A percentile compares a stretch with the other conserved stretches of the same genome.
Evolutionary conservation across 1,140 invertebrate genomes (phyloP).

Genomic region (Eupristina koningsbergeri): DNA sequence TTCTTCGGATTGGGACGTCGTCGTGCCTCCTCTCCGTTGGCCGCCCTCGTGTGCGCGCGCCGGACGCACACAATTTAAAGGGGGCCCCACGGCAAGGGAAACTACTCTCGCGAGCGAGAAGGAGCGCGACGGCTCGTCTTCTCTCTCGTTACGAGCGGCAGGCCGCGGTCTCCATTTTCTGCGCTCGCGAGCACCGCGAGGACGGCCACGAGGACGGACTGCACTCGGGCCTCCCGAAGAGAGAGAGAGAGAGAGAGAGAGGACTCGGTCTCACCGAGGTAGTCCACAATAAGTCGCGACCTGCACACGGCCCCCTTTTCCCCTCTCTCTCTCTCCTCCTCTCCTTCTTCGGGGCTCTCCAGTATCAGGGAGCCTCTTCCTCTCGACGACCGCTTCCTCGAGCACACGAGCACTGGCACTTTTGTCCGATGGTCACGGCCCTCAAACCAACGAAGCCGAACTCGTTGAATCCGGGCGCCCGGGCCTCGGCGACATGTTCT

Average conservation of each 20-base stretch:
- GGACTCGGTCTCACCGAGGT: conserved; percentile 55
- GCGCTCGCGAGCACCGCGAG: not conserved
- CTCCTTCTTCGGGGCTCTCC: conserved; percentile 17
- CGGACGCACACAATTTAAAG: conserved; percentile 36
- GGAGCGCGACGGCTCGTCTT: conserved; percentile 5
- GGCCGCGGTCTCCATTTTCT: conserved; percentile 40
- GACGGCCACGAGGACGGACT: not conserved
- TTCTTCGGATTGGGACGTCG: not conserved
- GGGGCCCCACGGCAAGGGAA: conserved; percentile 23
- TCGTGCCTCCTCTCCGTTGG: not conserved
- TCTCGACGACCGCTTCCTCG: not conserved
- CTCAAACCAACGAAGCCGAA: not conserved
- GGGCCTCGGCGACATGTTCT: conserved; percentile 3
- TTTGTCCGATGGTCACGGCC: no score
- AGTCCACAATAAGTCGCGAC: conserved; percentile 42
- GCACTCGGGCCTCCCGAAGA: not conserved
- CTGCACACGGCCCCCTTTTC: conserved; percentile 56
- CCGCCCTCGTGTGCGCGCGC: conserved; percentile 14
- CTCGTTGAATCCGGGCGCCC: not conserved
- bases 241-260: conserved; percentile 20
- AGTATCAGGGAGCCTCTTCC: conserved; percentile 12
- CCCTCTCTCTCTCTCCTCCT: conserved; percentile 16
- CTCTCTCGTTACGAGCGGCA: not conserved
- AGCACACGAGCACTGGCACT: no score
- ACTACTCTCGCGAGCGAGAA: conserved; percentile 4